These are phyloP conservation scores for Bombus waltoni DNA, from an alignment of 1,140 invertebrate genomes.

Conservation along the genomic window DNA sequence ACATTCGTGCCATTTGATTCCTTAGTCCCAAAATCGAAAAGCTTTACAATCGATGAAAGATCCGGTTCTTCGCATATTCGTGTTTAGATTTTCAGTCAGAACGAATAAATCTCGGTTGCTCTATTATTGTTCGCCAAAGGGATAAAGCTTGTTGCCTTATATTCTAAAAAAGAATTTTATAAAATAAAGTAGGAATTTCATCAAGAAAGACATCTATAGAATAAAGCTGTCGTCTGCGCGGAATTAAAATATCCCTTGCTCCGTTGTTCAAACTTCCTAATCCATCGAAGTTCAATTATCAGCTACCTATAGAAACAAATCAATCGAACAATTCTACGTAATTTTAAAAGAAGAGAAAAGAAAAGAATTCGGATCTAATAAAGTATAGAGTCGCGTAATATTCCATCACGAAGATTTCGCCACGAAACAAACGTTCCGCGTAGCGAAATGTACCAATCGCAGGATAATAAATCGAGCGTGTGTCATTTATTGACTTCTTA, in stretches of 20 bases:
- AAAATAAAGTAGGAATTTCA: neutral
- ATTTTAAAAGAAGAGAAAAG: neutral
- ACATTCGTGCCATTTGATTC: no score
- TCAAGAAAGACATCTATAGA: no score
- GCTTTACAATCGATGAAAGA: no score
- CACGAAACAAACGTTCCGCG: neutral
- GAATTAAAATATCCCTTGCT: neutral
- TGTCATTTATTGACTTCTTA: slow-evolving; percentile 39
- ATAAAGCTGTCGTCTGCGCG: no score
- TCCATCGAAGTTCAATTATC: neutral
- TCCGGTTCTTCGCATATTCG: no score
- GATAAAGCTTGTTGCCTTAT: no score
- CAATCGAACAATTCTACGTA: neutral
- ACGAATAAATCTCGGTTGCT: no score
- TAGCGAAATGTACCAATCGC: slow-evolving; percentile 5
- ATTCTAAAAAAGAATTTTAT: neutral
- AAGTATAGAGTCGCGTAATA: neutral
- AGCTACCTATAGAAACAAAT: neutral
- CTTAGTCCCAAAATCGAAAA: no score
- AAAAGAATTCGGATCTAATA: neutral
- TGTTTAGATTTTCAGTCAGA: no score
- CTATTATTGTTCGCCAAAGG: no score
- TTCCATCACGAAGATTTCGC: neutral
- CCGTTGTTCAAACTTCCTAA: neutral
- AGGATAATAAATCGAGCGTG: neutral